Base-by-base conservation (phyloP, 1,140 invertebrate genomes). In the Arion vulgaris region DNA sequence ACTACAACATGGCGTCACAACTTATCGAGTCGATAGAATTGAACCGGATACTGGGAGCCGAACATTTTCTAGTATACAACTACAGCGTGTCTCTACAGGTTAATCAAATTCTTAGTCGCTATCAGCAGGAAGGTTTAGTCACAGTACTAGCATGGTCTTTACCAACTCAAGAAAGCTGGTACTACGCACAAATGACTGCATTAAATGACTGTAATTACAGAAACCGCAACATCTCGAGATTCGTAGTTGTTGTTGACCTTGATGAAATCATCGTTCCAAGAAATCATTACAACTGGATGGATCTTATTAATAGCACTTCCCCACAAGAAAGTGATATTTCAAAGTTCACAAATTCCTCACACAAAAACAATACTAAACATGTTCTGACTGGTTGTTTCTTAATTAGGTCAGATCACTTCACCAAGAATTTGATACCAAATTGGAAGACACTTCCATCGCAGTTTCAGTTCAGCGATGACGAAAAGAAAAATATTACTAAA, bases 1-100 rank as follows among this genome's bases (percentile, higher is more conserved):
- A 45, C 36, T 39, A 36, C 51, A 66, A 36, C 28, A 19, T 2
- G 28, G n/a, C 23, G 23, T 62, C 51, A 19, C 32, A 39, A 36
- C 51, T 78, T 1, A 38, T 78, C 39, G 41, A 78, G 76, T 57
- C 76, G 32, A 78, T 78, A 36, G 62, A 62, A 36, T 39, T 66
- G 19, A 78, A 78, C 62, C 7, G 76, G n/a, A 38, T 78, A 17
- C 51, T 78, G 0, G 76, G 76, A 1, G 76, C 76, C 5, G 38
- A 78, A n/a, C 76, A 78, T 39, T 78, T 78, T 34, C 5, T 78
- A 19, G 34, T 78, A n/a, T 78, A 78, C 57, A 78, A 78, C 76
- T 45, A 78, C 34, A 78, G 53, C 36, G 26, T 78, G 4, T 36
- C 53, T 23, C 76, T 15, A 38, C 7, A 9, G 15, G 57, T 45